phyloP scores from a whole-genome alignment of 2,113 vertebrate genomes.

The Heterocephalus glaber region DNA sequence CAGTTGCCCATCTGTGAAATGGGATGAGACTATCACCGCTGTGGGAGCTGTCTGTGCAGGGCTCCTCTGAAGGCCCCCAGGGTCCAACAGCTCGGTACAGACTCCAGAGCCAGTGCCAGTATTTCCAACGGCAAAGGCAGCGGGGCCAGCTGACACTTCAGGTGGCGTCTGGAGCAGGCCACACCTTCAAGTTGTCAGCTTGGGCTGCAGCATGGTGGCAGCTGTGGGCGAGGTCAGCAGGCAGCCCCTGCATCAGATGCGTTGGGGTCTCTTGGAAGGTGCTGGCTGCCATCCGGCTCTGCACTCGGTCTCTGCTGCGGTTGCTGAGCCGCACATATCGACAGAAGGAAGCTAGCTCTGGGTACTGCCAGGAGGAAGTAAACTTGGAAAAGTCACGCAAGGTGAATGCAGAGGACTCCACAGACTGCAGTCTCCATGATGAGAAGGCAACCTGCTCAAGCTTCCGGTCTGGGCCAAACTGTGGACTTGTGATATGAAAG shows the following conservation, averaged over 20 bases:
- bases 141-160: slow-evolving; percentile 36
- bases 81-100: not conserved
- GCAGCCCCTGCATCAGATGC: not conserved
- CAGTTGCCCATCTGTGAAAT: slow-evolving; percentile 53
- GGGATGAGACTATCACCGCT: slow-evolving; percentile 46
- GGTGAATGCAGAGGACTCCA: not conserved
- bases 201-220: not conserved
- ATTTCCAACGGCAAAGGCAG: not conserved
- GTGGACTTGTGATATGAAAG: not conserved
- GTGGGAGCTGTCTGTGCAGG: not conserved
- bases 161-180: not conserved
- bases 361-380: slow-evolving; percentile 10
- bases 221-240: slow-evolving; percentile 53
- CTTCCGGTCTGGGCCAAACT: not conserved
- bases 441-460: not conserved
- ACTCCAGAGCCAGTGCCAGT: not conserved
- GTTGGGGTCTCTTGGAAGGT: not conserved
- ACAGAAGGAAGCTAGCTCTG: slow-evolving; percentile 45
- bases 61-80: not conserved
- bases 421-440: fast-evolving
- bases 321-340: not conserved
- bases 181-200: not conserved
- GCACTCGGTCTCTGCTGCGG: not conserved
- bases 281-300: slow-evolving; percentile 25
- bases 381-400: slow-evolving; percentile 55